These are phyloP conservation scores for Irena cyanogastra DNA, from an alignment of 2,113 vertebrate genomes.

Conservation along the genomic window DNA sequence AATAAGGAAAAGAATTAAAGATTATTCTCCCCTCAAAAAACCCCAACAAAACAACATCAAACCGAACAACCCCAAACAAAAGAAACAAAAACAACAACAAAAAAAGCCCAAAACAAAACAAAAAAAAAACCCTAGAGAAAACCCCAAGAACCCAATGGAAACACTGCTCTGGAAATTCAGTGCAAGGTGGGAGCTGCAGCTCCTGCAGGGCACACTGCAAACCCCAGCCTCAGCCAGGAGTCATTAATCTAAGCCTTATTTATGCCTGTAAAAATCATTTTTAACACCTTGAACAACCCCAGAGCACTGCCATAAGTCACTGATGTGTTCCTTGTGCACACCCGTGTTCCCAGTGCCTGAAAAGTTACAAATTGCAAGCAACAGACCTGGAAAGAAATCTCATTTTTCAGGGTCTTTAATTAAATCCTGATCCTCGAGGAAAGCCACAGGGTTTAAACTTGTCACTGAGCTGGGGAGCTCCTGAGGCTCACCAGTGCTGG, in stretches of 20 bases:
- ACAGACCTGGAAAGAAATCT: not conserved
- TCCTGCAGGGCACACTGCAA: not conserved
- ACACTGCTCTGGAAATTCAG: not conserved
- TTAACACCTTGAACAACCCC: not conserved
- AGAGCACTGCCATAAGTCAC: not conserved
- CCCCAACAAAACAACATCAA: not conserved
- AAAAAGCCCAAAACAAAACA: too few relatives aligned
- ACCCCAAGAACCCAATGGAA: not conserved
- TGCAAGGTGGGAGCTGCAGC: not conserved
- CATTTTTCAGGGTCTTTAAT: not conserved
- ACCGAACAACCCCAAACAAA: not conserved
- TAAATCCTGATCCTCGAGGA: not conserved
- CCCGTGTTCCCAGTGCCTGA: accelerated
- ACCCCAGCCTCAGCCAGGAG: not conserved
- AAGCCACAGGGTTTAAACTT: not conserved
- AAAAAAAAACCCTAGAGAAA: not conserved
- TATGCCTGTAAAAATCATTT: not conserved
- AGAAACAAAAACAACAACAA: not conserved
- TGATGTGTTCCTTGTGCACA: not conserved
- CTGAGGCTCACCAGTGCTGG: accelerated
- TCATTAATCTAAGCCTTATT: not conserved
- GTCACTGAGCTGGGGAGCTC: not conserved
- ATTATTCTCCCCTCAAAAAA: not conserved
- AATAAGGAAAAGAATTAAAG: not conserved
- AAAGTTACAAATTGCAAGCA: not conserved